Conservation (phyloP, 1,140 invertebrate species). For the Calephelis virginiensis region DNA sequence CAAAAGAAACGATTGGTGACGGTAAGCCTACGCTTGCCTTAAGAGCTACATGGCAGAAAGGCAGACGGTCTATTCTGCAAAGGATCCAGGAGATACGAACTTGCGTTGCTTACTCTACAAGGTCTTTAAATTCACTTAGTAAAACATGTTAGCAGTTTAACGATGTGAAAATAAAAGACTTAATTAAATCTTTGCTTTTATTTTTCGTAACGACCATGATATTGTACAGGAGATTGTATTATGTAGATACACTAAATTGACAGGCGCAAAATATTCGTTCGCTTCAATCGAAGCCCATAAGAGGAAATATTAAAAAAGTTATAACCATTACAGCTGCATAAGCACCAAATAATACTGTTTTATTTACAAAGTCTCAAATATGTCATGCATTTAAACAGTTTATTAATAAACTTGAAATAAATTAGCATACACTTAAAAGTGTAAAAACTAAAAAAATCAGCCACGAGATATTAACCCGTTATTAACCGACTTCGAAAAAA, state of each 20-base stretch:
- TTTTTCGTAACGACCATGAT: slow-evolving; percentile 61
- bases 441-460: too few relatives aligned
- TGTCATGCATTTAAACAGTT: slow-evolving; percentile 5
- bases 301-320: slow-evolving; percentile 10
- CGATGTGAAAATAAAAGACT: slow-evolving; percentile 11
- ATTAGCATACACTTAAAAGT: background rate
- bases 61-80: too few relatives aligned
- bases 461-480: too few relatives aligned
- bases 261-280: slow-evolving; percentile 6
- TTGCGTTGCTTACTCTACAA: too few relatives aligned
- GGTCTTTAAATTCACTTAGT: too few relatives aligned
- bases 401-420: slow-evolving; percentile 7
- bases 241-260: slow-evolving; percentile 34
- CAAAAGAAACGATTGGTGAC: too few relatives aligned
- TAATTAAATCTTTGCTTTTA: slow-evolving; percentile 42
- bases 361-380: slow-evolving; percentile 14
- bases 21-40: too few relatives aligned
- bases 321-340: slow-evolving; percentile 9
- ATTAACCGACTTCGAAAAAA: too few relatives aligned
- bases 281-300: slow-evolving; percentile 8
- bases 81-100: too few relatives aligned
- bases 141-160: background rate
- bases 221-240: slow-evolving; percentile 53
- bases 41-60: too few relatives aligned
- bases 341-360: slow-evolving; percentile 18